Conservation (phyloP, 2,888 invertebrate genomes). For the Drosophila mimetica region DNA sequence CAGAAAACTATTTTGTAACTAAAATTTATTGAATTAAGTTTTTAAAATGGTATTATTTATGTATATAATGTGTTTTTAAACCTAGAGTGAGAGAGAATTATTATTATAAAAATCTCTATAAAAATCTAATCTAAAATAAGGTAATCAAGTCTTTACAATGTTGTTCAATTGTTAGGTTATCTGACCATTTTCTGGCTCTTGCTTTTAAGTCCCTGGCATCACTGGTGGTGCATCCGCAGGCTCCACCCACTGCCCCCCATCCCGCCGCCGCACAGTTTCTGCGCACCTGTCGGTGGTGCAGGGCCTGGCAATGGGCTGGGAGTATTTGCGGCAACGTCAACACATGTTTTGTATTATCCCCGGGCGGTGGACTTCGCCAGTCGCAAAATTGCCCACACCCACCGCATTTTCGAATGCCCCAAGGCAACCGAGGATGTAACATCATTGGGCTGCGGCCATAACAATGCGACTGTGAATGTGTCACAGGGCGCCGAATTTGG, state of each 20-base stretch:
- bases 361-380: conserved; percentile 33
- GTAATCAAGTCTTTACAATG: no score
- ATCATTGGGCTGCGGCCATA: conserved; percentile 36
- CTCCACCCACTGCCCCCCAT: conserved; percentile 1
- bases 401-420: not conserved
- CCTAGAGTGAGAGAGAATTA: no score
- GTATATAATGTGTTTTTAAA: no score
- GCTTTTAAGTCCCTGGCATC: conserved; percentile 13
- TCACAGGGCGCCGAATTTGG: conserved; percentile 31
- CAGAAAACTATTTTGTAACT: no score
- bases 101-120: no score
- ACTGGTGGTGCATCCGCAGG: conserved; percentile 23
- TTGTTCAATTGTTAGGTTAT: no score
- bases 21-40: no score
- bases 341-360: conserved; percentile 68
- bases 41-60: no score
- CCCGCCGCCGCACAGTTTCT: conserved; percentile 16
- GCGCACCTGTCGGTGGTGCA: conserved; percentile 41
- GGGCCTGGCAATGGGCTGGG: conserved; percentile 45
- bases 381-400: conserved; percentile 21
- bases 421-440: conserved; percentile 33
- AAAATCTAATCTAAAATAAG: no score
- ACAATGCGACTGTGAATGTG: conserved; percentile 25
- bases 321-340: conserved; percentile 66
- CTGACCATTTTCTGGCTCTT: not conserved